Base-by-base conservation (phyloP, 1,140 invertebrate genomes). In the Trigoniulus corallinus region DNA sequence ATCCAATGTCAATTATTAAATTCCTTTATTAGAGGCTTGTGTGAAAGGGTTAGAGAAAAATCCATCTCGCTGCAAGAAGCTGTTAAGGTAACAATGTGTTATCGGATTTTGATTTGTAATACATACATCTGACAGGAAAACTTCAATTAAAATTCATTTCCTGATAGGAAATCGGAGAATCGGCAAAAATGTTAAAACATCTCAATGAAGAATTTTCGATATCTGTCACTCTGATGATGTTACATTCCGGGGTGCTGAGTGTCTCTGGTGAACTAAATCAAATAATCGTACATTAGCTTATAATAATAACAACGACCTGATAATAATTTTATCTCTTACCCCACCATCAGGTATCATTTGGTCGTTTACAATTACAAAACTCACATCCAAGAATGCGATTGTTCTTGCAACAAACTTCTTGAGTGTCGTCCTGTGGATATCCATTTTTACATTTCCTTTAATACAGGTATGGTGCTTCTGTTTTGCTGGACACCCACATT, bases 21-120 rank as follows among this genome's bases (percentile, higher is more conserved):
- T n/a, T 12, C 22, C 18, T 44, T 50, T 26, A 24, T 50, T 13
- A 21, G 25, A 4, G 25, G 22, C 10, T n/a, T 50, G 3, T 22
- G 7, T 42, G 42, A 49, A 26, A 4, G 49, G 3, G 18, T 50
- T 4, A 21, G 21, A 4, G 41, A 26, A 20, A 49, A 47, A 7
- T 7, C 4, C 18, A 50, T 50, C 12, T 20, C 10, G 4, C 4
- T 50, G 3, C 42, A 43, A 45, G 49, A 27, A 10, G 49, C 49
- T 18, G 45, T 50, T 29, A 50, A 47, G 22, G 49, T 50, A 25
- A 18, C n/a, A n/a, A n/a, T n/a, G n/a, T n/a, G n/a, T n/a, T n/a
- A n/a, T n/a, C n/a, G n/a, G n/a, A n/a, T n/a, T n/a, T n/a, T n/a
- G n/a, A n/a, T 3, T 49, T 12, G 15, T 46, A 22, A 34, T 34